Evolutionary conservation across 2,113 vertebrate genomes (phyloP).

Genomic region (Acanthochromis polyacanthus): DNA sequence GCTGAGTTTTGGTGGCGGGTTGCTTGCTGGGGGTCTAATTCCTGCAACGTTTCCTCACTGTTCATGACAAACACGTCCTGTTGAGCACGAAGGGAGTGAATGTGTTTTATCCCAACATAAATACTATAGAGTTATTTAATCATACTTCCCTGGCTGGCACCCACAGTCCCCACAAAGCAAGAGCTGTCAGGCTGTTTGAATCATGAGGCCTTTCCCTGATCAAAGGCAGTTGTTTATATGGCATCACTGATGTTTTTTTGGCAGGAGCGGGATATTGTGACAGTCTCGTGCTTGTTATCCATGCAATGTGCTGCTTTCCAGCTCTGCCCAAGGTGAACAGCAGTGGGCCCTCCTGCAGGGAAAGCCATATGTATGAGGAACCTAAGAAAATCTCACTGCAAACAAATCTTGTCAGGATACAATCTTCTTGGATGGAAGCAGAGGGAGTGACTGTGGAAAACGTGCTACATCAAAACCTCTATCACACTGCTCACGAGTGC

Average conservation of each 20-base stretch:
- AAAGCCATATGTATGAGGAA: slow-evolving; percentile 63
- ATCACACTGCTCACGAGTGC: neutral
- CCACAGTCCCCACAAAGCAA: slow-evolving; percentile 68
- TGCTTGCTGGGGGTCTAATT: slow-evolving; percentile 59
- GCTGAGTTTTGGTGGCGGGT: slow-evolving; percentile 56
- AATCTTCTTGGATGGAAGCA: slow-evolving; percentile 26
- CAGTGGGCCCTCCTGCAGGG: slow-evolving; percentile 54
- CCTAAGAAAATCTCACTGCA: slow-evolving; percentile 50
- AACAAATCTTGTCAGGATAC: slow-evolving; percentile 63
- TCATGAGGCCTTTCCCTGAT: slow-evolving; percentile 75
- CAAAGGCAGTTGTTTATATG: slow-evolving; percentile 82
- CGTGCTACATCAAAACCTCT: slow-evolving; percentile 16
- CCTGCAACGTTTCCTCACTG: slow-evolving; percentile 67
- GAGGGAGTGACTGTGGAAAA: slow-evolving; percentile 33
- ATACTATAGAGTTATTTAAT: slow-evolving; percentile 75
- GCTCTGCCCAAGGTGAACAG: slow-evolving; percentile 68
- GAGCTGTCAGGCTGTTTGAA: slow-evolving; percentile 78
- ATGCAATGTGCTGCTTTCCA: slow-evolving; percentile 51
- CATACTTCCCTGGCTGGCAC: slow-evolving; percentile 68
- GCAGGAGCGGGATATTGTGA: slow-evolving; percentile 78
- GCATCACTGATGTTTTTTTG: slow-evolving; percentile 74
- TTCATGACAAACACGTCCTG: slow-evolving; percentile 77
- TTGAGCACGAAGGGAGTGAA: slow-evolving; percentile 70
- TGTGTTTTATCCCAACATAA: slow-evolving; percentile 74
- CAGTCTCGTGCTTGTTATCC: slow-evolving; percentile 76